Evolutionary conservation across 2,888 invertebrate species (phyloP), one percentile per base, ranked within the genome.

Genomic region (Cosmia pyralina): DNA sequence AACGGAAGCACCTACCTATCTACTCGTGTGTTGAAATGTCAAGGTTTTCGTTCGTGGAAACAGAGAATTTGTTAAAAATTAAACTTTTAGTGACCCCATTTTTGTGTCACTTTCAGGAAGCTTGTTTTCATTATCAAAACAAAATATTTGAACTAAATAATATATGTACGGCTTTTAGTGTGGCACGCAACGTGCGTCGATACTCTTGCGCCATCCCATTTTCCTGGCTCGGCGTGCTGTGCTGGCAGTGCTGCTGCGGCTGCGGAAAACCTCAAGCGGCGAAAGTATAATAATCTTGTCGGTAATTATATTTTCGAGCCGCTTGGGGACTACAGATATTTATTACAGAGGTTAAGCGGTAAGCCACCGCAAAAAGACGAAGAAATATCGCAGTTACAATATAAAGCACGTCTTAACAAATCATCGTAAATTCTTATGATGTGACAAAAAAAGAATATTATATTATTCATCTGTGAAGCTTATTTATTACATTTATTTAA

Each of bases 401-500:
- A 73, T 70, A 19, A 28, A 73, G 22, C 69, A 72, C 72, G 69
- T 63, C 19, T 38, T 50, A 52, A 52, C 50, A 72, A 69, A 59
- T 58, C 53, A n/a, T 57, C 48, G 62, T 74, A 72, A 69, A 67
- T 77, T 70, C 48, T 71, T 69, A 66, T 59, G 62, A 73, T 69
- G 72, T 73, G 59, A 60, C 46, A 52, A 77, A 83, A 77, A 83
- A 73, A 72, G 7, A 64, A 73, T 8, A 28, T 44, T 22, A 34
- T 34, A 10, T 48, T 70, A 68, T 69, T 76, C 58, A 73, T 72
- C 60, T 68, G 63, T 63, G 17, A 62, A 72, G 69, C 58, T 82
- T 73, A n/a, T n/a, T n/a, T n/a, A n/a, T 77, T 77, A 69, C 48
- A 48, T 76, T 41, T 77, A 69, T 75, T 57, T 69, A 66, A 60